phyloP scores from a whole-genome alignment of 2,888 invertebrate genomes.

The Pediacus dermestoides region DNA sequence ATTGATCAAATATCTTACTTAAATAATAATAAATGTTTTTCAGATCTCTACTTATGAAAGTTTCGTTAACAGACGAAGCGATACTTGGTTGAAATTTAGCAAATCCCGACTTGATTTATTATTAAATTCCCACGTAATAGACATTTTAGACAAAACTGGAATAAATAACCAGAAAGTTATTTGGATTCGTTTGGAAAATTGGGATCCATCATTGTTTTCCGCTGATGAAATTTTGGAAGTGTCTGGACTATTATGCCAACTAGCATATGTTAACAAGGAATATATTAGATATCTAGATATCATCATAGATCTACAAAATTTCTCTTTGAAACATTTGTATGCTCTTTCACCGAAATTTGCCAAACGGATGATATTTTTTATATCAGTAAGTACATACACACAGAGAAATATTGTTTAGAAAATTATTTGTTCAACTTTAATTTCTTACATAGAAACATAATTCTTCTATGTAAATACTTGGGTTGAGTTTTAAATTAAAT shows the following conservation, averaged over 20 bases:
- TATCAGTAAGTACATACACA: conserved; percentile 24
- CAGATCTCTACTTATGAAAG: conserved; percentile 22
- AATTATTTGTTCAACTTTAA: no score
- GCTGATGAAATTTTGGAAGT: conserved; percentile 26
- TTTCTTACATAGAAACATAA: no score
- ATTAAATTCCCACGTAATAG: conserved; percentile 19
- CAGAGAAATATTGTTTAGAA: no score
- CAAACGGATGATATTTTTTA: conserved; percentile 24
- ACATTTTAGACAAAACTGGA: conserved; percentile 20
- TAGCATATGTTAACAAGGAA: conserved; percentile 16
- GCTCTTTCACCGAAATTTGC: conserved; percentile 25
- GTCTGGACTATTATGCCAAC: conserved; percentile 23
- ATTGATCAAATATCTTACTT: not conserved
- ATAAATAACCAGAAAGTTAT: conserved; percentile 19
- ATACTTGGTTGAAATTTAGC: conserved; percentile 19
- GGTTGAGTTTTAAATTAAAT: no score
- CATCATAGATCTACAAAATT: conserved; percentile 22
- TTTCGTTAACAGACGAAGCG: conserved; percentile 18
- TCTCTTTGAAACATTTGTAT: conserved; percentile 22
- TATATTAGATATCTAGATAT: conserved; percentile 19
- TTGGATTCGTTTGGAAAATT: conserved; percentile 24
- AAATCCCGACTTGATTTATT: conserved; percentile 15
- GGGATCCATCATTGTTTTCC: conserved; percentile 21
- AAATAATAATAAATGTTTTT: conserved; percentile 3
- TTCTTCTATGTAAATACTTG: no score